A percentile compares a stretch with the other conserved stretches of the same genome.
These are phyloP conservation scores for Phengaris arion DNA, from an alignment of 2,888 invertebrate species.

Conservation along the genomic window DNA sequence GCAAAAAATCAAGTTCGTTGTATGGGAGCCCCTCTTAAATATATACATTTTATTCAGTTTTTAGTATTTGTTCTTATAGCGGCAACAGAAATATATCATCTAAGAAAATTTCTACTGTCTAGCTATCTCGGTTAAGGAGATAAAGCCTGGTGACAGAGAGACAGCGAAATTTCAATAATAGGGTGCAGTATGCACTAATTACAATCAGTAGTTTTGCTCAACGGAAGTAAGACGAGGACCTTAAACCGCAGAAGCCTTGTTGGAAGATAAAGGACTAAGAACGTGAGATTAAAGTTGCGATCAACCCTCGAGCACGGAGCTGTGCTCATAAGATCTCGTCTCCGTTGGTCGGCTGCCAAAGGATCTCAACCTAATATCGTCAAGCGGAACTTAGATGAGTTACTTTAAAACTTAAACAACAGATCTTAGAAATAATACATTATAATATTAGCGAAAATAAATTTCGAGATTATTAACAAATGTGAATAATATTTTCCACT, in stretches of 20 bases:
- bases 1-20: too few relatives aligned
- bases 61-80: too few relatives aligned
- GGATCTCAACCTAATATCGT: constrained; percentile 16
- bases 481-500: too few relatives aligned
- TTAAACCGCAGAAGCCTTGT: neutral
- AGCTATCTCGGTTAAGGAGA: too few relatives aligned
- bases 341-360: constrained; percentile 23
- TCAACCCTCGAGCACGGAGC: constrained; percentile 17
- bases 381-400: neutral
- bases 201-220: neutral
- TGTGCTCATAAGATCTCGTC: constrained; percentile 2
- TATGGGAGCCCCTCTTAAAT: too few relatives aligned
- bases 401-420: neutral
- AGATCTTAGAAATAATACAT: neutral
- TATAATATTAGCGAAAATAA: too few relatives aligned
- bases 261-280: neutral
- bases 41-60: too few relatives aligned
- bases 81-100: too few relatives aligned
- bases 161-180: too few relatives aligned
- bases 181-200: neutral
- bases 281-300: neutral
- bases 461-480: too few relatives aligned
- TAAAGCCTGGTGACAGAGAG: too few relatives aligned
- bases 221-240: neutral
- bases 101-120: too few relatives aligned